Evolutionary conservation across 2,797 vertebrate genomes (phyloP).

Genomic region (Cichlasoma orientale): DNA sequence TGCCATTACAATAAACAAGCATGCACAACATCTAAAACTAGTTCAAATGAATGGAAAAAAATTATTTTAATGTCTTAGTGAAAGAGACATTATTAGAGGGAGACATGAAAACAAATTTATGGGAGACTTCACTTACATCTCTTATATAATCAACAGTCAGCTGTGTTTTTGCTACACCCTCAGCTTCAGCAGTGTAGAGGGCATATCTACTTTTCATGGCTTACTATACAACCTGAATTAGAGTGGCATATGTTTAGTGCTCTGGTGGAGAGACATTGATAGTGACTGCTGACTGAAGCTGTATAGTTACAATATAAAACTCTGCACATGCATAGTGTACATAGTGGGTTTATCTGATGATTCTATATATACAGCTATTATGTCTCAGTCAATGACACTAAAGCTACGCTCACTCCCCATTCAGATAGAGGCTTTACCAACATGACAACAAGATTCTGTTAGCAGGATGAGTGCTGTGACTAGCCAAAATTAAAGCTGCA

Average conservation of each 20-base stretch:
- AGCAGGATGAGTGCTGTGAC: background rate
- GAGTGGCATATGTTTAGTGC: background rate
- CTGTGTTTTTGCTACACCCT: accelerated
- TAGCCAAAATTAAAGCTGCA: background rate
- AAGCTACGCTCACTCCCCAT: background rate
- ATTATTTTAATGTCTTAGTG: background rate
- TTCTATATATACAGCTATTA: background rate
- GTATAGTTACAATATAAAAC: background rate
- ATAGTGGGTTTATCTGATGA: background rate
- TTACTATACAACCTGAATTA: background rate
- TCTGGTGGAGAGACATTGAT: background rate
- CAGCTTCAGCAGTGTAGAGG: background rate
- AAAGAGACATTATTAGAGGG: background rate
- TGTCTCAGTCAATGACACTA: background rate
- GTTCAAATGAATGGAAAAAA: background rate
- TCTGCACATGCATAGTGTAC: background rate
- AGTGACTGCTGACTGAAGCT: background rate
- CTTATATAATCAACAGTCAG: background rate
- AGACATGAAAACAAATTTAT: background rate
- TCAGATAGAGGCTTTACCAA: background rate
- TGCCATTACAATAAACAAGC: background rate
- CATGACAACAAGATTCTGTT: background rate
- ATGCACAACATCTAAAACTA: background rate
- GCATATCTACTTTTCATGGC: background rate
- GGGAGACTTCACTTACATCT: too few species aligned